Evolutionary conservation across 2,797 vertebrate genomes (phyloP), one percentile per base, ranked within the genome.

Genomic region (Scarus forsteni): DNA sequence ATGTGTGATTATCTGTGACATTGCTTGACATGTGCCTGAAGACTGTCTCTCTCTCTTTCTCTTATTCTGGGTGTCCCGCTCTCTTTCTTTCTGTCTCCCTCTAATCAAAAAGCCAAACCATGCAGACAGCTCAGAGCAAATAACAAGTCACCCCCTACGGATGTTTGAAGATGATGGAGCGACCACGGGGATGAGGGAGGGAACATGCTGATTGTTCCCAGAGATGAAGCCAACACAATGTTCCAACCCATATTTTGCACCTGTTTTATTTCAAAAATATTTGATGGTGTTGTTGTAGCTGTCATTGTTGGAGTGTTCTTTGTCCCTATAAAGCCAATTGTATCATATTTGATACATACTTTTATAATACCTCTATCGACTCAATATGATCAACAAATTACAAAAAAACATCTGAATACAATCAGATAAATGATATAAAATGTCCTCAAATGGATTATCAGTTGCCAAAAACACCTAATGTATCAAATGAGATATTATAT

Each of bases 1-100:
- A 91, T 91, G 91, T 92, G 88, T 92, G 90, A 93, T 93, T 92
- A 92, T 92, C 88, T 85, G 83, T 91, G 91, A 93, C 92, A 92
- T 91, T 92, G 88, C 77, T 92, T 92, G 92, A 92, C 91, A 91
- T 88, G 86, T 88, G 89, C 91, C 92, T 91, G 83, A 82, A 92
- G 92, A 92, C 91, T 80, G 71, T 75, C 80, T 79, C 66, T 64
- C 77, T 81, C 67, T 63, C 70, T 84, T 80, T 74, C 36, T 65
- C 75, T 80, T 69, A 42, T 44, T 54, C 70, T 84, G 80, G 73
- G 39, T 66, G 74, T 80, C 70, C 44, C 46, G 56, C 70, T 79
- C 73, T 71, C 74, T 85, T 68, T 79, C 83, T 77, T 78, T 89
- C 81, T 82, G 72, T 87, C 84, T 87, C 85, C 81, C 72, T 86